Base-by-base conservation (phyloP, 1,140 invertebrate species). In the Penaeus vannamei region DNA sequence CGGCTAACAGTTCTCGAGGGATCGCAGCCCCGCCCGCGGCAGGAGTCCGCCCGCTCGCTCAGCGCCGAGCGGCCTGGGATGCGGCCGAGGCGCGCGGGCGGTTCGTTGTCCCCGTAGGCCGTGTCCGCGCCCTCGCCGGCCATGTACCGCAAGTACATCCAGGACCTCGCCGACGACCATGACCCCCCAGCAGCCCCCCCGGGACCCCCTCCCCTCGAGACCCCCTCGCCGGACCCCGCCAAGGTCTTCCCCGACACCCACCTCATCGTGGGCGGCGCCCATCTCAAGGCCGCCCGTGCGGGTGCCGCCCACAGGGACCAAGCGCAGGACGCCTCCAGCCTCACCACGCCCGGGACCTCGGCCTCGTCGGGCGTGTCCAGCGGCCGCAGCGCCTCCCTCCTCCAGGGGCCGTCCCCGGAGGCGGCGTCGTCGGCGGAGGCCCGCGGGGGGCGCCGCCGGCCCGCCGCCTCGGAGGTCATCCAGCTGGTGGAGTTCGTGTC, bases 71-170 rank as follows among this genome's bases (percentile, higher is more conserved):
- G 60, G 17, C 20, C 81, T 19, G 1, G 32, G 83, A 69, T 46
- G 83, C 36, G 83, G 83, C 22, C 83, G 32, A 3, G 62, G 83
- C 32, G 53, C 7, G n/a, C 60, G 32, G 85, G 53, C 10, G 77
- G 76, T 22, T 42, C 29, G 76, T 72, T 61, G 53, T 29, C 59
- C 29, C 7, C 72, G 29, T 32, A 76, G 72, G 29, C 17, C 42
- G 29, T 76, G 7, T 85, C 64, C 59, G 36, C 23, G 42, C 29
- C 64, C 66, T 59, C 23, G 60, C 29, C 10, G 42, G 87, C 69
- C 87, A 89, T 89, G 87, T 89, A 89, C 87, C 87, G 87, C 20
- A 89, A 89, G 60, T 89, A 89, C 82, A n/a, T 89, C 3, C 87
- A 80, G 72, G 82, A 89, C 42, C 82, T 84, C 59, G 84, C 64